Conservation (phyloP, 2,113 vertebrate genomes). For the Toxotes jaculatrix region DNA sequence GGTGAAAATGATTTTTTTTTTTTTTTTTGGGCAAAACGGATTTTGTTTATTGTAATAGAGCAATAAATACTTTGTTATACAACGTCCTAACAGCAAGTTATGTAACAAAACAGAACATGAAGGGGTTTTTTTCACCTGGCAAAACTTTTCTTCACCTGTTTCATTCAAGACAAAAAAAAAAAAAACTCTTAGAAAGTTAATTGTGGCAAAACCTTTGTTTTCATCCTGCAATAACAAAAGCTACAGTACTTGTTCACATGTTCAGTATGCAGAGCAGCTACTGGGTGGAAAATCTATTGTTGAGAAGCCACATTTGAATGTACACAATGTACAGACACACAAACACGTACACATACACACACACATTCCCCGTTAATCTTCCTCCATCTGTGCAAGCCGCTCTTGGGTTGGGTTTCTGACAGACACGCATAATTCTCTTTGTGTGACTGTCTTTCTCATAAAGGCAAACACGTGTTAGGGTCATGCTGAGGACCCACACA, state of each 20-base stretch:
- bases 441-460: not conserved
- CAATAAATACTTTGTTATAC: no score
- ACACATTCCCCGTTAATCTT: constrained; percentile 50
- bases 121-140: no score
- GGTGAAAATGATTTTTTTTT: no score
- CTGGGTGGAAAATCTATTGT: constrained; percentile 45
- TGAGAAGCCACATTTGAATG: constrained; percentile 46
- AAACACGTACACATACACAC: constrained; percentile 28
- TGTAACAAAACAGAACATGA: no score
- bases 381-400: constrained; percentile 63
- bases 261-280: constrained; percentile 56
- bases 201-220: not conserved
- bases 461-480: not conserved
- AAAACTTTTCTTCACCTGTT: no score
- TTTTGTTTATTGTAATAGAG: no score
- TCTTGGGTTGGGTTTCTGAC: constrained; percentile 21
- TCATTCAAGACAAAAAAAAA: no score
- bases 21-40: no score
- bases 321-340: constrained; percentile 30
- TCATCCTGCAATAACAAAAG: constrained; percentile 13
- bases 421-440: constrained; percentile 15
- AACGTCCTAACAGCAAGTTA: no score
- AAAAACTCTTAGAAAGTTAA: not conserved
- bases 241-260: constrained; percentile 10
- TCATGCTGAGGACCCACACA: not conserved